Percentiles rank a stretch among this genome's conserved stretches.
Conservation (phyloP, 2,888 invertebrate species). For the Pachymerium ferrugineum region DNA sequence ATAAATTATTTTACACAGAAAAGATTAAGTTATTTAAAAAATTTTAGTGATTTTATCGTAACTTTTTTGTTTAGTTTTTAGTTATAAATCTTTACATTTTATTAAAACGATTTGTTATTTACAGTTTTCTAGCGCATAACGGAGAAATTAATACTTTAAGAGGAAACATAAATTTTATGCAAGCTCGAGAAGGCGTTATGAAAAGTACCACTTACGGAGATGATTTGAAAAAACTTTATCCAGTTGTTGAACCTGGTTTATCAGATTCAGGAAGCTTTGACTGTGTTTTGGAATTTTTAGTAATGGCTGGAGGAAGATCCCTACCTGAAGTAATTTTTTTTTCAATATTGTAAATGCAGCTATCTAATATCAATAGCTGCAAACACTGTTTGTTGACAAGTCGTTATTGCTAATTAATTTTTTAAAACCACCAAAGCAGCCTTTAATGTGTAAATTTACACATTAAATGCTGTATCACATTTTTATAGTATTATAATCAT, state of each 20-base stretch:
- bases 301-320: conserved; percentile 83
- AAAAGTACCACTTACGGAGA: conserved; percentile 75
- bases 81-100: conserved; percentile 6
- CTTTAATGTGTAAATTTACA: no score
- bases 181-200: conserved; percentile 97
- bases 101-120: conserved; percentile 26
- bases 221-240: conserved; percentile 80
- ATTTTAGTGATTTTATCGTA: no score
- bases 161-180: conserved; percentile 98
- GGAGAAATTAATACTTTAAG: conserved; percentile 98
- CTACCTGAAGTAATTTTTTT: conserved; percentile 64
- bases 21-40: no score
- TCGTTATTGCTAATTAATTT: no score
- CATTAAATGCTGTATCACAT: no score
- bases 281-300: conserved; percentile 94
- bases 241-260: conserved; percentile 93
- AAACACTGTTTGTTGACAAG: background rate
- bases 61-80: background rate
- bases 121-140: conserved; percentile 89
- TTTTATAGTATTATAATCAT: no score
- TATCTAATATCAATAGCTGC: background rate
- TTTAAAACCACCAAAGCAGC: no score
- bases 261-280: conserved; percentile 97
- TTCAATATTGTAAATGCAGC: background rate
- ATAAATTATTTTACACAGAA: no score